These are phyloP conservation scores for Crambe crambe DNA, from an alignment of 37 sponge, comb jelly and placozoan genomes.

Conservation along the genomic window DNA sequence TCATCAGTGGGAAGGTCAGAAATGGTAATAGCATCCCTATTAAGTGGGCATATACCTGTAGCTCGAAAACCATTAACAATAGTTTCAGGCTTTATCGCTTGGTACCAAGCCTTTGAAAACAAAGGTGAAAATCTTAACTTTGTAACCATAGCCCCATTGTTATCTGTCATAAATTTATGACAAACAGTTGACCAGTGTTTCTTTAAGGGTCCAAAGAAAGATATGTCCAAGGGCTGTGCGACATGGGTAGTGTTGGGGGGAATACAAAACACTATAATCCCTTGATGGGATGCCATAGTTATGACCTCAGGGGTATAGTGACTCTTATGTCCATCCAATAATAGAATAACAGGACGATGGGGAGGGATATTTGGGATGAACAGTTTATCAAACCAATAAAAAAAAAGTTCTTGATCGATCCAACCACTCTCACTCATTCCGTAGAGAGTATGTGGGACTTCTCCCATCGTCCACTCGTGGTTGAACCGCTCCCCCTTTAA, in stretches of 20 bases:
- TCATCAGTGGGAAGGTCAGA: no score
- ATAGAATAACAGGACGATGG: conserved; percentile 12
- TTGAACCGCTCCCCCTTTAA: conserved; percentile 20
- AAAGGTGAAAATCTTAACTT: conserved; percentile 13
- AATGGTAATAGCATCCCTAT: conserved; percentile 5
- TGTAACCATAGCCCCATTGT: not conserved
- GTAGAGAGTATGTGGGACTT: conserved; percentile 45
- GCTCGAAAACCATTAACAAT: conserved; percentile 26
- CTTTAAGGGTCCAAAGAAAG: not conserved
- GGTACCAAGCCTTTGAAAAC: conserved; percentile 34
- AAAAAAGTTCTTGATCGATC: conserved; percentile 36
- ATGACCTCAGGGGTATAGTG: conserved; percentile 6
- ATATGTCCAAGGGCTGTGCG: not conserved
- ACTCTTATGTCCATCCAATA: conserved; percentile 31
- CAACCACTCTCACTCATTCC: conserved; percentile 43
- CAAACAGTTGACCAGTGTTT: not conserved
- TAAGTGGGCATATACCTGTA: conserved; percentile 27
- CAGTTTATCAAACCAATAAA: conserved; percentile 23
- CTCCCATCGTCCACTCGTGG: conserved; percentile 11
- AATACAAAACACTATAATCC: not conserved
- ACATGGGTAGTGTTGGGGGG: not conserved
- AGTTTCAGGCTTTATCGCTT: conserved; percentile 14
- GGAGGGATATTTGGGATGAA: conserved; percentile 28
- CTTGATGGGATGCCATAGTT: not conserved
- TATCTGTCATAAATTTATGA: not conserved